A percentile compares a stretch with the other conserved stretches of the same genome.
phyloP scores from a whole-genome alignment of 2,113 vertebrate species.

The Phrynosoma blainvillii region DNA sequence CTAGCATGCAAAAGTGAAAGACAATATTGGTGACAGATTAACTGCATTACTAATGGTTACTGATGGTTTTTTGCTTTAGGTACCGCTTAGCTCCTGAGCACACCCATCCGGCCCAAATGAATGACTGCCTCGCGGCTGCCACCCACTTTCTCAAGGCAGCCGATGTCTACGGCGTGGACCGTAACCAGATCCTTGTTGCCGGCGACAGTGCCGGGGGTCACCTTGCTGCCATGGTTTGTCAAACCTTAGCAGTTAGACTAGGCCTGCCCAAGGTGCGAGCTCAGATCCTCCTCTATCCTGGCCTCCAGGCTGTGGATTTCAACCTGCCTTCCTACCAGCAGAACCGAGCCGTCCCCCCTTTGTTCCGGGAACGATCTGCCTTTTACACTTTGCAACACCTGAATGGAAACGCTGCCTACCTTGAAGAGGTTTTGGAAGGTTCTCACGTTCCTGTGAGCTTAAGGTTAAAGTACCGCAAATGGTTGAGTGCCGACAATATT shows the following conservation, averaged over 20 bases:
- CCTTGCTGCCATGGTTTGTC: slow-evolving; percentile 78
- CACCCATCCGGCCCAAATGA: slow-evolving; percentile 71
- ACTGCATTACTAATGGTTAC: not conserved
- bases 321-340: slow-evolving; percentile 85
- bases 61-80: slow-evolving; percentile 55
- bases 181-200: slow-evolving; percentile 73
- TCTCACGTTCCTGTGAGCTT: slow-evolving; percentile 76
- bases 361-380: slow-evolving; percentile 64
- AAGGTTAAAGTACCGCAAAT: slow-evolving; percentile 73
- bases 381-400: slow-evolving; percentile 77
- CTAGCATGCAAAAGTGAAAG: not conserved
- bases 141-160: slow-evolving; percentile 80
- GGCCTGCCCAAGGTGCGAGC: slow-evolving; percentile 79
- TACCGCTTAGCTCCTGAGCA: slow-evolving; percentile 83
- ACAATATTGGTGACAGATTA: too few relatives aligned
- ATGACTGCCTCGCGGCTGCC: slow-evolving; percentile 80
- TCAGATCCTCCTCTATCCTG: slow-evolving; percentile 85
- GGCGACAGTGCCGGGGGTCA: slow-evolving; percentile 85
- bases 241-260: slow-evolving; percentile 67
- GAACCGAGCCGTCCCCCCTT: slow-evolving; percentile 78
- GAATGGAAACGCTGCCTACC: slow-evolving; percentile 62
- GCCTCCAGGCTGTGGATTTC: slow-evolving; percentile 83
- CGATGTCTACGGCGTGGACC: slow-evolving; percentile 78
- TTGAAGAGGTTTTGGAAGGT: slow-evolving; percentile 73
- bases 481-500: slow-evolving; percentile 80